Base-by-base conservation (phyloP, 2,113 vertebrate genomes). In the Corythaeola cristata region DNA sequence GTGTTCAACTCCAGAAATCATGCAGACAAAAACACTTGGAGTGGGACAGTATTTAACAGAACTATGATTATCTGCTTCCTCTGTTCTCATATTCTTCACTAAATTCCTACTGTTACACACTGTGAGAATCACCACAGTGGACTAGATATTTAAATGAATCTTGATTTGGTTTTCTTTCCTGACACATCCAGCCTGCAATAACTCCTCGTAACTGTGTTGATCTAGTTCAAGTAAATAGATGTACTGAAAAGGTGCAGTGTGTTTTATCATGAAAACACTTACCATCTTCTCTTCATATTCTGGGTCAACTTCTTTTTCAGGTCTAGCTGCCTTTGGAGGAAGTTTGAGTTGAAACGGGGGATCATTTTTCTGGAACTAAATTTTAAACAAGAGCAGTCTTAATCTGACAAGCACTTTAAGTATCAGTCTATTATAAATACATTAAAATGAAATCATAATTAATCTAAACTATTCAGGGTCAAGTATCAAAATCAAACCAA, bases 281-380 rank as follows among this genome's bases (percentile, higher is more conserved):
- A 99, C 98, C 98, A 98, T 98, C 97, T 99, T 99, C 83, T 99
- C 98, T 94, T 99, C 98, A 89, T 99, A 99, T 95, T 98, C 98
- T 33, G 98, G 98, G 93, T 99, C 98, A 94, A 98, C 93, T 93
- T 98, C 98, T 94, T 98, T 98, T 62, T 98, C 98, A 94, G 96
- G 96, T 91, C 97, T 97, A 64, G 96, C 93, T 47, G 97, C 94
- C 94, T 99, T 99, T 28, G 98, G 98, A 90, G 98, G 98, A 82
- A 98, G 96, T 77, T 97, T 98, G 79, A 98, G 97, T 88, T 98
- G 98, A 95, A 99, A 99, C 0, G 97, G 97, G 58, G 97, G 97
- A 96, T 98, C 96, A 89, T 97, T 98, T 97, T 98, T 98, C 98
- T 98, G 96, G 47, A 98, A 98, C 91, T 96, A 95, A 8, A 94